Conservation (phyloP, 2,888 invertebrate species). For the Clivina fossor region DNA sequence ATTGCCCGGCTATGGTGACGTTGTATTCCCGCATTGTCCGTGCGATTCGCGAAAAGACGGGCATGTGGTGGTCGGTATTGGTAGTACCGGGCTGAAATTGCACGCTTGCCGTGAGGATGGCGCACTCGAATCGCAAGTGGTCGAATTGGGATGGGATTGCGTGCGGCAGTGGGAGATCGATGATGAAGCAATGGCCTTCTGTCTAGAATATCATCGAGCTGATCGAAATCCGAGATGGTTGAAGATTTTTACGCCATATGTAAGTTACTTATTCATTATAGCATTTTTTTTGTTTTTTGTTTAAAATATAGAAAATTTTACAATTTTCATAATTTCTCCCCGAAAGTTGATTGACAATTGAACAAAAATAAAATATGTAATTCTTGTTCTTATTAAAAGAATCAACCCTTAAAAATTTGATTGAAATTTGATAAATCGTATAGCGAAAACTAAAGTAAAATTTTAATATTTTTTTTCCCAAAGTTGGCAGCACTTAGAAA, state of each 20-base stretch:
- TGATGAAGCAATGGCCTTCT: constrained; percentile 89
- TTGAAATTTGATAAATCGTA: no score
- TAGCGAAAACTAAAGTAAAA: no score
- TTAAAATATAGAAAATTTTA: no score
- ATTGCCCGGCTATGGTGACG: constrained; percentile 89
- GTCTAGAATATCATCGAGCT: constrained; percentile 80
- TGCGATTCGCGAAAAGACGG: constrained; percentile 90
- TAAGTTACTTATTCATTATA: constrained; percentile 56
- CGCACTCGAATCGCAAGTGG: constrained; percentile 71
- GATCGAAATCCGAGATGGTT: constrained; percentile 82
- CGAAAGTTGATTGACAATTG: no score
- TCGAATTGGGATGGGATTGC: constrained; percentile 81
- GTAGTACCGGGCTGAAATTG: constrained; percentile 69
- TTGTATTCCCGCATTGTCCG: constrained; percentile 92
- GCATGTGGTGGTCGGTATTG: constrained; percentile 64
- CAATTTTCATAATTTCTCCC: no score
- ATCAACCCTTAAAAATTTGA: no score
- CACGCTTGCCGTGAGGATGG: constrained; percentile 85
- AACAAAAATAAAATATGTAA: no score
- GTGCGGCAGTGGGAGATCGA: constrained; percentile 86
- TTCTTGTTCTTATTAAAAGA: no score
- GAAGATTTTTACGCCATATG: constrained; percentile 86
- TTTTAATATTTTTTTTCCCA: no score
- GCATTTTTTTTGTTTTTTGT: neutral
- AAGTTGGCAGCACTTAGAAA: no score